Conservation (phyloP, 1,140 invertebrate genomes). For the Pseudomyrmex sp. region DNA sequence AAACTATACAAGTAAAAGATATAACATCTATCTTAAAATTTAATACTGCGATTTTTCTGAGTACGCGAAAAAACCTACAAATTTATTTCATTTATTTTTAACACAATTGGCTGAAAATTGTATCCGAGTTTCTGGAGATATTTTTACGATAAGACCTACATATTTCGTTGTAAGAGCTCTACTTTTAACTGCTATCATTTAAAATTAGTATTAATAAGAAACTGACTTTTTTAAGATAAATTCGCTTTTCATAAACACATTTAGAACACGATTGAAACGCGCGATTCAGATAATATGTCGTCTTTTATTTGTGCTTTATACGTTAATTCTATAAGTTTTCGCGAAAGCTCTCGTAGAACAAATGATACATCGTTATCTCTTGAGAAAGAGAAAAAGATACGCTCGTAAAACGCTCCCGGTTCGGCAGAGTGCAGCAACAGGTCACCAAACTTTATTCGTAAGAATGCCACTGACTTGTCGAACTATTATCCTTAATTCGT, state of each 20-base stretch:
- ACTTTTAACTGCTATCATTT: too few species aligned
- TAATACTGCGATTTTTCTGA: not conserved
- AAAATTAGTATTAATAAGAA: too few species aligned
- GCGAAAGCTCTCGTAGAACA: not conserved
- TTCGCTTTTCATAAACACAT: too few species aligned
- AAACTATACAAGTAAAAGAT: not conserved
- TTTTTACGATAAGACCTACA: too few species aligned
- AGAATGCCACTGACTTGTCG: conserved; percentile 80
- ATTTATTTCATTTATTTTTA: not conserved
- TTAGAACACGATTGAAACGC: not conserved
- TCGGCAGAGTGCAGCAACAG: conserved; percentile 73
- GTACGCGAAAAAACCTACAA: not conserved
- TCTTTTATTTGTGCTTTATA: not conserved
- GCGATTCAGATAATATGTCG: not conserved
- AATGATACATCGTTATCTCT: not conserved
- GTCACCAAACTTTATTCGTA: conserved; percentile 74
- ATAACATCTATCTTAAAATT: too few species aligned
- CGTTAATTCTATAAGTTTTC: not conserved
- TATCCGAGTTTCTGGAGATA: too few species aligned
- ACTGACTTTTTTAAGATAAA: too few species aligned
- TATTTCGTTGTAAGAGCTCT: too few species aligned
- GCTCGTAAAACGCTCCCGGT: not conserved
- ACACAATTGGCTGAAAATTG: not conserved
- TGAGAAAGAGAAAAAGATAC: too few species aligned
- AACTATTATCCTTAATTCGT: conserved; percentile 79